Base-by-base conservation (phyloP, 2,113 vertebrate genomes). In the Anarhynchus alexandrinus region DNA sequence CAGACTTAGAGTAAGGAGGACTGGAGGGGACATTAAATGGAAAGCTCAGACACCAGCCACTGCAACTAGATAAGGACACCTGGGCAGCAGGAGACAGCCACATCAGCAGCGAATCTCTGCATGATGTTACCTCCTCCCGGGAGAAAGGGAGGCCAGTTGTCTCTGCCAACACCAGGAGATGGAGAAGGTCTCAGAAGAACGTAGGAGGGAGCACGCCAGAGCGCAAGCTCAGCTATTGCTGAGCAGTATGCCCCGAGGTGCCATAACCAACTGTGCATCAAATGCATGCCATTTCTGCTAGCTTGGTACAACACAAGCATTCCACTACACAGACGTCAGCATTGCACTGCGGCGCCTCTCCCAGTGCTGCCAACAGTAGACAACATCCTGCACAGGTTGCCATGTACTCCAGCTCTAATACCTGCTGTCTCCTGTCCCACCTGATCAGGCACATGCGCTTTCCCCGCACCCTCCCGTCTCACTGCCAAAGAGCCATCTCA, bases 391-490 rank as follows among this genome's bases (percentile, higher is more conserved):
- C 38, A 32, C 0, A 1, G 66, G 23, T 12, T 78, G 40, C 45
- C 43, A 17, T 0, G 7, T 22, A 1, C 29, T 78, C 32, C 57
- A 51, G 32, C 62, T 70, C 25, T 23, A 9, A 25, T 7, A 27
- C 61, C 42, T 49, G 16, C 57, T 71, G 42, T 43, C 71, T 71
- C 14, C 7, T 17, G 43, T 52, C 20, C 34, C 1, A 5, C 36
- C 55, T 7, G 26, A 62, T 1, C 1, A 58, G 38, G 30, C 58
- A 40, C 2, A 0, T 4, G 5, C 25, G 2, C 16, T 49, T 66
- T 71, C 42, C 19, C 23, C 0, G 0, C 12, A 26, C 10, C 5
- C 12, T 58, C 51, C 27, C 20, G 9, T 12, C 30, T 57, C 32
- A 14, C 15, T 29, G 32, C 18, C 9, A 16, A 69, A 76, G 26